Evolutionary conservation across 2,113 vertebrate species (phyloP).

Genomic region (Sander lucioperca): DNA sequence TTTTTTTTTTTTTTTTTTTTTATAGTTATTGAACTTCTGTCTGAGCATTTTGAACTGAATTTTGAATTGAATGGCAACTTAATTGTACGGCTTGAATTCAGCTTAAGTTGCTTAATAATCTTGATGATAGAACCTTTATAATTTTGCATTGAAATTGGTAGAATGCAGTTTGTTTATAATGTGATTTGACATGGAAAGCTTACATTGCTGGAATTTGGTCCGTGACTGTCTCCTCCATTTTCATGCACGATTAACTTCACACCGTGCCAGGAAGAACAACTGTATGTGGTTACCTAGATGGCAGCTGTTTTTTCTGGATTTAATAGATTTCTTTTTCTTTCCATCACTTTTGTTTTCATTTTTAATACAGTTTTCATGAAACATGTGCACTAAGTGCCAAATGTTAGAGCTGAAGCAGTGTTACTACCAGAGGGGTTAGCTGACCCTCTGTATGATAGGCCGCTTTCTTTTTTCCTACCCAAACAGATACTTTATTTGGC

Average conservation of each 20-base stretch:
- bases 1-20: too few species aligned
- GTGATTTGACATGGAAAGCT: conserved; percentile 50
- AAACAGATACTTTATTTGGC: conserved; percentile 53
- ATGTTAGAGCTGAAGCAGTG: not conserved
- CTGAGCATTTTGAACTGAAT: too few species aligned
- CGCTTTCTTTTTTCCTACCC: conserved; percentile 33
- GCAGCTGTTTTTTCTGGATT: conserved; percentile 34
- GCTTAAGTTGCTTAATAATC: conserved; percentile 23
- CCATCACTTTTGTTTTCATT: conserved; percentile 42
- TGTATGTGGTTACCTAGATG: conserved; percentile 41
- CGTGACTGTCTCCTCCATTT: conserved; percentile 19
- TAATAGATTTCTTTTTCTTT: conserved; percentile 27
- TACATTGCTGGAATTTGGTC: conserved; percentile 40
- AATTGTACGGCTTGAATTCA: conserved; percentile 28
- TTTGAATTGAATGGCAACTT: conserved; percentile 26
- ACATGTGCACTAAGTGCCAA: conserved; percentile 31
- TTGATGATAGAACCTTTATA: conserved; percentile 37
- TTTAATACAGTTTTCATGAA: conserved; percentile 46
- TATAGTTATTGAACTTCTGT: too few species aligned
- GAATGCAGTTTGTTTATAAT: conserved; percentile 30
- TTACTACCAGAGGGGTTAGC: conserved; percentile 42
- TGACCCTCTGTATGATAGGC: conserved; percentile 38
- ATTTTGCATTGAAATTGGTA: conserved; percentile 31
- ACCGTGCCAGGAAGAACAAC: conserved; percentile 41
- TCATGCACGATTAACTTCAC: conserved; percentile 39